These are phyloP conservation scores for Sinocyclocheilus grahami DNA, from an alignment of 2,113 vertebrate genomes.

Conservation along the genomic window DNA sequence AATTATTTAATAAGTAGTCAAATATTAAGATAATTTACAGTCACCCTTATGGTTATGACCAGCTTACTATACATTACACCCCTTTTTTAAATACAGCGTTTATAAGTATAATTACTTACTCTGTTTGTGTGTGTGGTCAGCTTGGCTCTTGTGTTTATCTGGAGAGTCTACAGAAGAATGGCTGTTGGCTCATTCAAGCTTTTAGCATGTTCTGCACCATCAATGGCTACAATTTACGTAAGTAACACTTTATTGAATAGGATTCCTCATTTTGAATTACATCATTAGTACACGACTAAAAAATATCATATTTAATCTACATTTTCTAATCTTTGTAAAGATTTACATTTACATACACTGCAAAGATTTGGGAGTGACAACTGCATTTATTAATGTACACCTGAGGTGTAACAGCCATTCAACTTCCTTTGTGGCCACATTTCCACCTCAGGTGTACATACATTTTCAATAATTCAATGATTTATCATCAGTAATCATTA, in stretches of 20 bases:
- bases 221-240: slow-evolving; percentile 73
- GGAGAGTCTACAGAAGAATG: slow-evolving; percentile 70
- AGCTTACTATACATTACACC: too few species aligned
- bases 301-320: background rate
- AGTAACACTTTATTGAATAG: slow-evolving; percentile 54
- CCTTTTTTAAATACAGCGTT: background rate
- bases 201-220: slow-evolving; percentile 79
- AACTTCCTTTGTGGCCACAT: background rate
- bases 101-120: background rate
- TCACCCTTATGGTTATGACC: too few species aligned
- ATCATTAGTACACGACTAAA: background rate
- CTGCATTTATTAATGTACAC: background rate
- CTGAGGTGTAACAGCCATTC: background rate
- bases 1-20: background rate
- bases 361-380: background rate
- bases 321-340: background rate
- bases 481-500: background rate
- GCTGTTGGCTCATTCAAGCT: slow-evolving; percentile 76
- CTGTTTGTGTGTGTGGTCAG: slow-evolving; percentile 55
- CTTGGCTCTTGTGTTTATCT: slow-evolving; percentile 75
- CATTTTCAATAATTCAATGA: background rate
- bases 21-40: background rate
- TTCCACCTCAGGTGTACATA: background rate
- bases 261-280: background rate
- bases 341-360: background rate